phyloP scores from a whole-genome alignment of 30 jellyfish, hydroid and myxozoan species.

The Hydra vulgaris region DNA sequence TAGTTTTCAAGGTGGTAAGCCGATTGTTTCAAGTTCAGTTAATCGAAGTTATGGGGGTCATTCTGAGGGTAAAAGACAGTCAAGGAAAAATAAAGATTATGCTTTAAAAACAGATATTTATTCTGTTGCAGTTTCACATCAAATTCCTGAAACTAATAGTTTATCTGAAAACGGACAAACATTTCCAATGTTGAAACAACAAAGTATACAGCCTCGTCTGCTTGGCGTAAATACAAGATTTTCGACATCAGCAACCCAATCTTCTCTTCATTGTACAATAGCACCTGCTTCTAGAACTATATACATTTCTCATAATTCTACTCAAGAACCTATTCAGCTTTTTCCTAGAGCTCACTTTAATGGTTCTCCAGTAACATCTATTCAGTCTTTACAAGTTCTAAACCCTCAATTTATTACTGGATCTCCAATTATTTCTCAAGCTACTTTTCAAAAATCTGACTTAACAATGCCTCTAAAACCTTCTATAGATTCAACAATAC shows the following conservation, averaged over 20 bases:
- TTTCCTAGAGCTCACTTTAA: neutral
- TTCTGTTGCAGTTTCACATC: neutral
- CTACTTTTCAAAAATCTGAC: neutral
- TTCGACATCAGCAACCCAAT: neutral
- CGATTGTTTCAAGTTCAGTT: neutral
- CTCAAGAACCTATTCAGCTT: neutral
- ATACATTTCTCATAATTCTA: neutral
- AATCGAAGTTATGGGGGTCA: neutral
- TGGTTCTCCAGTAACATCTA: neutral
- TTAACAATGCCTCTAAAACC: neutral
- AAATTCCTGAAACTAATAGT: neutral
- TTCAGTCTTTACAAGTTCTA: neutral
- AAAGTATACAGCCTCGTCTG: neutral
- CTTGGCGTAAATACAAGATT: neutral
- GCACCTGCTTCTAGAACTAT: constrained; percentile 11
- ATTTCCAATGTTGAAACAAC: constrained; percentile 6
- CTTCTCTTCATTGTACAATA: constrained; percentile 3
- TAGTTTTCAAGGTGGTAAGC: neutral
- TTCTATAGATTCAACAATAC: neutral
- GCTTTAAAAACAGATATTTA: neutral
- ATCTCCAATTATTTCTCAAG: neutral
- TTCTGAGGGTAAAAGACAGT: neutral
- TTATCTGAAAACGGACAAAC: neutral
- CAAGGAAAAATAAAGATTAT: neutral
- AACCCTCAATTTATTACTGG: neutral